phyloP scores from a whole-genome alignment of 2,888 invertebrate species.

The Nemurella pictetii region DNA sequence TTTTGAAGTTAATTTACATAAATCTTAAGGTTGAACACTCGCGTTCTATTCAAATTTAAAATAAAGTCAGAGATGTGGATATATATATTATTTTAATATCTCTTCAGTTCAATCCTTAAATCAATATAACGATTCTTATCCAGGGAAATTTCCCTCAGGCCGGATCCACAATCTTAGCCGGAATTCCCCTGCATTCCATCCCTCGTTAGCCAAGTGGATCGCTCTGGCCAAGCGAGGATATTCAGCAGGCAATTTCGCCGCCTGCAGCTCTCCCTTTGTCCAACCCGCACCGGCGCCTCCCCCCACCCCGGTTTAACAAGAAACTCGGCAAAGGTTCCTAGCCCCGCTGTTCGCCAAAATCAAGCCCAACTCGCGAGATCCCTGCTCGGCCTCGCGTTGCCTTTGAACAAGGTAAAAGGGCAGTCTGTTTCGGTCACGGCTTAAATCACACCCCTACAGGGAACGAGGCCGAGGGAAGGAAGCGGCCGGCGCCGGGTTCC shows the following conservation, averaged over 20 bases:
- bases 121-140: background rate
- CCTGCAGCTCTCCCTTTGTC: background rate
- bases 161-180: background rate
- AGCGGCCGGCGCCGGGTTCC: background rate
- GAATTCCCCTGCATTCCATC: background rate
- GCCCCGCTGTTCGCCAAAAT: background rate
- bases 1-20: too few species aligned
- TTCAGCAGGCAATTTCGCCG: background rate
- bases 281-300: background rate
- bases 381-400: background rate
- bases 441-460: background rate
- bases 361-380: background rate
- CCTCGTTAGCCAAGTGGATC: background rate
- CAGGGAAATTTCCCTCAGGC: background rate
- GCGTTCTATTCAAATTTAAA: too few species aligned
- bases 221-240: background rate
- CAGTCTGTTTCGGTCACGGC: background rate
- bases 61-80: too few species aligned
- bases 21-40: too few species aligned
- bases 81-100: too few species aligned
- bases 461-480: background rate
- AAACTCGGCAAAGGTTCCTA: background rate
- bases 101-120: too few species aligned
- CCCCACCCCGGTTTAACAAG: background rate
- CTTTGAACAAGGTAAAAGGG: background rate